A percentile compares a stretch with the other conserved stretches of the same genome.
These are phyloP conservation scores for Harpagifer antarcticus DNA, from an alignment of 2,797 vertebrate species.

Conservation along the genomic window DNA sequence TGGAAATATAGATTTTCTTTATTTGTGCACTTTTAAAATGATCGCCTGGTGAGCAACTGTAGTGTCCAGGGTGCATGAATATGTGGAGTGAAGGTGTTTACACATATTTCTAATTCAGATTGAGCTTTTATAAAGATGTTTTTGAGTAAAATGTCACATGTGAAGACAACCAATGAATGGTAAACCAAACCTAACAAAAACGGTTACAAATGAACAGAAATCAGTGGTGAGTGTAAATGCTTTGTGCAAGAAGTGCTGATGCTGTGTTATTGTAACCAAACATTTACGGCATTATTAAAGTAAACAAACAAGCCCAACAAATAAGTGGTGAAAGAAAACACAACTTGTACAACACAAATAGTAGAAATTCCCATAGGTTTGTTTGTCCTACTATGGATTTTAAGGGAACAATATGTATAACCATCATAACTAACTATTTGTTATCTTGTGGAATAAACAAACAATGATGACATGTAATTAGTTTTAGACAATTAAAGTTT, in stretches of 20 bases:
- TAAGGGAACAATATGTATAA: background rate
- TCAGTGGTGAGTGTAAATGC: background rate
- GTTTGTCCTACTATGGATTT: background rate
- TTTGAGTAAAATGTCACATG: background rate
- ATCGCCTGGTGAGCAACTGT: background rate
- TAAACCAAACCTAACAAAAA: no score
- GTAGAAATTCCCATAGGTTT: background rate
- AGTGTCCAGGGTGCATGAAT: background rate
- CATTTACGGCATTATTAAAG: background rate
- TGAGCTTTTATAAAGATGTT: background rate
- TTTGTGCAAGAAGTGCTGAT: background rate
- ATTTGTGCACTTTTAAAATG: conserved; percentile 15
- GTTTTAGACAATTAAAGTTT: background rate
- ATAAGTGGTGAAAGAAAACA: background rate
- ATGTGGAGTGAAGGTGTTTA: background rate
- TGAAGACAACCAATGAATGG: background rate
- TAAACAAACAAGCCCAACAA: background rate
- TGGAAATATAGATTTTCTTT: conserved; percentile 22
- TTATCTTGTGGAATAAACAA: background rate
- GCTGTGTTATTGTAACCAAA: background rate
- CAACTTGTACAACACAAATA: background rate
- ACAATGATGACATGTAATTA: background rate
- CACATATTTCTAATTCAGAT: background rate
- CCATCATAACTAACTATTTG: no score
- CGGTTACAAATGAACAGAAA: background rate